Evolutionary conservation across 2,888 invertebrate genomes (phyloP), one percentile per base, ranked within the genome.

Genomic region (Lithophane leautieri): DNA sequence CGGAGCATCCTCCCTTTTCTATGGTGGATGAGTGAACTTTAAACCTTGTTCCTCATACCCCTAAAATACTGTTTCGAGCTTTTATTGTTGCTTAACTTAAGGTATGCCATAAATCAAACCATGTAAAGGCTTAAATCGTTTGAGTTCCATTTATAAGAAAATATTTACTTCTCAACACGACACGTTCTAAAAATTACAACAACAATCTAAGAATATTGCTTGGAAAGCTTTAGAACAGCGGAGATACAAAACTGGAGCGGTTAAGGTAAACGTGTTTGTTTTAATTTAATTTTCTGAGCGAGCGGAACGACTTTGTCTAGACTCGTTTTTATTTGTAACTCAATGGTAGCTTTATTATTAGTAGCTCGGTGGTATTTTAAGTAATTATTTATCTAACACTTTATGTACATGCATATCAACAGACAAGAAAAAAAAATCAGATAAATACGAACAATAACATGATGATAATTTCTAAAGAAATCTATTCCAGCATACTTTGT

Each of bases 181-280:
- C 22, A 50, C 16, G 9, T 63, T 63, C 47, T 47, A 34, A 16
- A 40, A 47, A 50, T 16, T 7, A 75, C 16, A 11, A 16, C 19
- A 34, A 25, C 16, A 2, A 28, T 44, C n/a, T 16, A 12, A 14
- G 44, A 56, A 56, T 25, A 61, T 28, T 60, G 11, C 16, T 76
- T 14, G 19, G 25, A n/a, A 65, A 75, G 14, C 12, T 22, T 40
- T 40, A 11, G 44, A 73, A 74, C 79, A 79, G 78, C 82, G 72
- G 42, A 54, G 19, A 0, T 25, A 61, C 12, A 52, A 67, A 75
- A 74, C 16, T 74, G 16, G 61, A 65, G 42, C 62, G 52, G 62
- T 69, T 78, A 81, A 79, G 82, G 85, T 76, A 76, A 85, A 85
- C 83, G 0, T 72, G 79, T 79, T 72, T 34, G 44, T 79, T 79